These are phyloP conservation scores for Drosophila cognata DNA, from an alignment of 2,888 invertebrate species.

Conservation along the genomic window DNA sequence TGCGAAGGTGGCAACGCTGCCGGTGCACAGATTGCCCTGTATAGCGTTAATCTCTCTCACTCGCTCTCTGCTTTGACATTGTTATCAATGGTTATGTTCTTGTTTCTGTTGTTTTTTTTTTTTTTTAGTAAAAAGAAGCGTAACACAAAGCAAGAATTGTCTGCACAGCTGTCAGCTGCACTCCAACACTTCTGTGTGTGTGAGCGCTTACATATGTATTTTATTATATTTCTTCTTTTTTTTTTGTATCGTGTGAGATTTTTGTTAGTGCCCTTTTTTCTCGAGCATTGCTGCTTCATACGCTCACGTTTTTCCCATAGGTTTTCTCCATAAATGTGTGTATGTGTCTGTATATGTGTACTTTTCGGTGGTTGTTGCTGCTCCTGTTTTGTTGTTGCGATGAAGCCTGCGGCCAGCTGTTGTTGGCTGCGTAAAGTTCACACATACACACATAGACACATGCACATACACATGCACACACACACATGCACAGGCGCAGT, in stretches of 20 bases:
- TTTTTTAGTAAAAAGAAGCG: conserved; percentile 40
- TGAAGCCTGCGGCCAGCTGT: conserved; percentile 70
- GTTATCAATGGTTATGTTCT: conserved; percentile 61
- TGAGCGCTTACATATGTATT: conserved; percentile 25
- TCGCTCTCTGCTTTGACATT: conserved; percentile 58
- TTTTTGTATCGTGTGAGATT: conserved; percentile 48
- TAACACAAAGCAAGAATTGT: conserved; percentile 65
- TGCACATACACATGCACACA: conserved; percentile 16
- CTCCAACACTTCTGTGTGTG: conserved; percentile 23
- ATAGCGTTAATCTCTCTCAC: conserved; percentile 6
- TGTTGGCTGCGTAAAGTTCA: conserved; percentile 57
- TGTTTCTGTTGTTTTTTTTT: conserved; percentile 31
- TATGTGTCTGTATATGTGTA: conserved; percentile 1
- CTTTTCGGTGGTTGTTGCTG: conserved; percentile 71
- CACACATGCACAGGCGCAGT: conserved; percentile 53
- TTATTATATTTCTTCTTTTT: conserved; percentile 17
- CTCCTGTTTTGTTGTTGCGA: conserved; percentile 45
- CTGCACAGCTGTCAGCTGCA: conserved; percentile 75
- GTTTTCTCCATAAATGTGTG: conserved; percentile 30
- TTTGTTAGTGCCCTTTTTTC: conserved; percentile 50
- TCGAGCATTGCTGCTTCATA: conserved; percentile 52
- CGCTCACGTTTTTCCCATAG: conserved; percentile 60
- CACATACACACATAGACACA: conserved; percentile 13
- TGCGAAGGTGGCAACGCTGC: conserved; percentile 46
- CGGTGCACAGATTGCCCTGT: conserved; percentile 24